A percentile compares a stretch with the other conserved stretches of the same genome.
phyloP scores from a whole-genome alignment of 2,113 vertebrate species.

The Grammomys dolichurus region DNA sequence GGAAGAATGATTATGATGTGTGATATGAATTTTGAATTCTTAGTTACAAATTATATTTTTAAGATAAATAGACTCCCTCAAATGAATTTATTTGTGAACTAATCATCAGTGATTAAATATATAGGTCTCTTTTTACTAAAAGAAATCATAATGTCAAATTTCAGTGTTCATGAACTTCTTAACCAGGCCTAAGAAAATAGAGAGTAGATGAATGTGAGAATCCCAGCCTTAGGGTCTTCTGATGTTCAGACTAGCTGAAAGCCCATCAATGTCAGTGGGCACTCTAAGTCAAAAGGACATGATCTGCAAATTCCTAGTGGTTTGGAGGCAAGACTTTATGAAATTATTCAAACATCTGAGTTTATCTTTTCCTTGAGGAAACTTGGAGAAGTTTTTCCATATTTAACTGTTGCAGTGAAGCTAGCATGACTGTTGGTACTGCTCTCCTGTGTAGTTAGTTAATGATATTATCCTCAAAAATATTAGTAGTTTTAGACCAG shows the following conservation, averaged over 20 bases:
- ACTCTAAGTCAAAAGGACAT: background rate
- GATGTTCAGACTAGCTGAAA: conserved; percentile 24
- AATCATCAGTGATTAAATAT: conserved; percentile 17
- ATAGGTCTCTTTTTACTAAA: conserved; percentile 21
- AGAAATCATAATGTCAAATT: conserved; percentile 12
- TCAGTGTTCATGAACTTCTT: conserved; percentile 14
- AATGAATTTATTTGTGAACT: conserved; percentile 61
- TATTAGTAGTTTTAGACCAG: background rate
- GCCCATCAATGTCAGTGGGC: background rate
- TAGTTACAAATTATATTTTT: conserved; percentile 57
- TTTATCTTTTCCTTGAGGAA: conserved; percentile 40
- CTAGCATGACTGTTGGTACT: background rate
- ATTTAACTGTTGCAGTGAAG: background rate
- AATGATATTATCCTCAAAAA: background rate
- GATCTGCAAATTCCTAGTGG: background rate
- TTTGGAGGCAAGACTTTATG: conserved; percentile 26
- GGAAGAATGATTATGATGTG: conserved; percentile 74
- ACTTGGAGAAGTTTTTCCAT: background rate
- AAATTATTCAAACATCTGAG: conserved; percentile 20
- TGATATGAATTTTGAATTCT: conserved; percentile 72
- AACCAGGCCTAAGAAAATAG: conserved; percentile 4
- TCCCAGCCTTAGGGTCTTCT: background rate
- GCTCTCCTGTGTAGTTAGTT: background rate
- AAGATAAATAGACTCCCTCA: conserved; percentile 39
- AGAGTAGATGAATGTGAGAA: background rate